Base-by-base conservation (phyloP, 64 coral and sea anemone genomes). In the Dendronephthya gigantea region DNA sequence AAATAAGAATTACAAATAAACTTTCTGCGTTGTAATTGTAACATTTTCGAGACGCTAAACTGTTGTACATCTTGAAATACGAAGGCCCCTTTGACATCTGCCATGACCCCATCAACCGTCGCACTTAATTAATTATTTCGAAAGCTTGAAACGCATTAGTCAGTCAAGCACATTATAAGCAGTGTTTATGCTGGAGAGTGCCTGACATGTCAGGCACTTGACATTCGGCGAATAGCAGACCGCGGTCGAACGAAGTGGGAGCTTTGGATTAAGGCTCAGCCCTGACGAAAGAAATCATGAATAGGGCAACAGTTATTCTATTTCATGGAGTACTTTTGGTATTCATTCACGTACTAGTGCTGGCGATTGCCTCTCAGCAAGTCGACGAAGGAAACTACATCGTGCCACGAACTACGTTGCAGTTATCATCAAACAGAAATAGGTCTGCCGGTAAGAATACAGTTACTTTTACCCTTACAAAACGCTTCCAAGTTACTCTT, bases 61-160 rank as follows among this genome's bases (percentile, higher is more conserved):
- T n/a, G 55, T 62, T 62, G 55, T 23, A 27, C 25, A 62, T 62
- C 25, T 62, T 19, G 25, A 62, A 62, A 27, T 27, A 13, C 19
- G 25, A 62, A 62, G 55, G 25, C 19, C 55, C 55, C 17, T 62
- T 62, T 79, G 72, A 36, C 72, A 79, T 39, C 32, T 39, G 32
- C 72, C 72, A 36, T 39, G 32, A 34, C 72, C 72, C 72, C 22
- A 39, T 79, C 36, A 39, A 34, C 27, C 36, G 72, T 39, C 72
- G 36, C 29, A 79, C 29, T 79, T 79, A 79, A 79, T 79, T 79
- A 79, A 79, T 79, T 79, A 34, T 79, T 79, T 79, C 72, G 32
- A 79, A 62, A 79, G 72, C 36, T 79, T 34, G 32, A 79, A 79
- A 34, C 72, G 36, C 72, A 79, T 79, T 79, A 79, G 72, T 79